These are phyloP conservation scores for Catajapyx aquilonaris DNA, from an alignment of 1,140 invertebrate genomes.

Conservation along the genomic window DNA sequence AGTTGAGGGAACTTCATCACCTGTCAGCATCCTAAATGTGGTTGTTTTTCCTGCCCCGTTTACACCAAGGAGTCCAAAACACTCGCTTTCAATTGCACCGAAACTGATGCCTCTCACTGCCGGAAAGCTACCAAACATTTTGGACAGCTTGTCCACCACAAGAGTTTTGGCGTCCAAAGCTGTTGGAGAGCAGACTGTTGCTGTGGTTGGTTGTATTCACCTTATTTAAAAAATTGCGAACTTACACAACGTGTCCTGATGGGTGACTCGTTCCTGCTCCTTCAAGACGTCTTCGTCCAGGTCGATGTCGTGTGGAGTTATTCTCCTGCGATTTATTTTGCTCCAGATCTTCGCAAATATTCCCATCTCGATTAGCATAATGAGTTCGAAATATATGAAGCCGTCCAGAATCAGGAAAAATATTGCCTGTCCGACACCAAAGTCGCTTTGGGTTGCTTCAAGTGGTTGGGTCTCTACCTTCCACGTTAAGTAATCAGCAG, in stretches of 20 bases:
- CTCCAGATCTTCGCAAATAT: neutral
- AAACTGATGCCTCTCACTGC: slow-evolving; percentile 24
- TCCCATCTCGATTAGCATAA: neutral
- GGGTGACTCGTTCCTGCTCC: neutral
- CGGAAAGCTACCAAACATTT: slow-evolving; percentile 17
- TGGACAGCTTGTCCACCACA: slow-evolving; percentile 22
- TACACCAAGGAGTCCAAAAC: slow-evolving; percentile 30
- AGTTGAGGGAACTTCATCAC: slow-evolving; percentile 18
- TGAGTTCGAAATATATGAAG: neutral
- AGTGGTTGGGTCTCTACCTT: too few relatives aligned
- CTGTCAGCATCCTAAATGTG: slow-evolving; percentile 28
- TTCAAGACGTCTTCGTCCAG: neutral
- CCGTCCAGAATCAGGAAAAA: neutral
- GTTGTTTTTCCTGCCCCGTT: slow-evolving; percentile 25
- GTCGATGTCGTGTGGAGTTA: neutral
- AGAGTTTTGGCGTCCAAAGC: too few relatives aligned
- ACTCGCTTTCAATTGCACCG: slow-evolving; percentile 23
- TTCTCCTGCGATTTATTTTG: neutral
- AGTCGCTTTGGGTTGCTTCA: too few relatives aligned
- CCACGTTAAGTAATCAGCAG: too few relatives aligned
- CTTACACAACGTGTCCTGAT: too few relatives aligned
- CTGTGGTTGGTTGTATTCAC: too few relatives aligned
- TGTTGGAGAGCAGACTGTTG: too few relatives aligned
- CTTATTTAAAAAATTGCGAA: too few relatives aligned
- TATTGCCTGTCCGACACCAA: neutral